These are phyloP conservation scores for Heterodera filipjevi DNA, from an alignment of 2,888 invertebrate species.

Conservation along the genomic window DNA sequence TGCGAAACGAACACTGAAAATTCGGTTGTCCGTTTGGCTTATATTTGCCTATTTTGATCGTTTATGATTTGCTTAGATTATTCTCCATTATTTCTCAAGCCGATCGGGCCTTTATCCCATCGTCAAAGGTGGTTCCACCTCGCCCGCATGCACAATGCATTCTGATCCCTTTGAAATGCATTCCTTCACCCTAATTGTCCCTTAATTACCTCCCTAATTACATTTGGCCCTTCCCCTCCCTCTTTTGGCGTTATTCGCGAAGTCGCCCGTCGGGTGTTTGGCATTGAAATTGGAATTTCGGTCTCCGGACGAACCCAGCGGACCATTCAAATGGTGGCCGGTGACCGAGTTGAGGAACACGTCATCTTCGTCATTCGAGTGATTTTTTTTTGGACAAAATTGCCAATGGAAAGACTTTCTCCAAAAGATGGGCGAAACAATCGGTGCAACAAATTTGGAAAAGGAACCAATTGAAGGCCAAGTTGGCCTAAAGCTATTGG, in stretches of 20 bases:
- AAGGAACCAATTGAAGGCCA: background rate
- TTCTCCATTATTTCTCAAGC: conserved; percentile 92
- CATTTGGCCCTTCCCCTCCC: no score
- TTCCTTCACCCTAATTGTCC: background rate
- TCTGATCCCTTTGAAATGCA: no score
- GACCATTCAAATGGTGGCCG: conserved; percentile 77
- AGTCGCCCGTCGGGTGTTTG: conserved; percentile 88
- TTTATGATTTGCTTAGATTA: conserved; percentile 67
- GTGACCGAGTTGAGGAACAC: conserved; percentile 51
- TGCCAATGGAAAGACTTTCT: background rate
- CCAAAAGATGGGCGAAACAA: conserved; percentile 10
- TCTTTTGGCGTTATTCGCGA: conserved; percentile 87
- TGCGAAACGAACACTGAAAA: conserved; percentile 86
- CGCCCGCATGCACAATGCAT: no score
- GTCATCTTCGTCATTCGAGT: conserved; percentile 48
- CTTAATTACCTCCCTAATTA: background rate
- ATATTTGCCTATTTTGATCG: conserved; percentile 70
- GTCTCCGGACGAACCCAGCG: conserved; percentile 81
- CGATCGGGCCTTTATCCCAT: conserved; percentile 89
- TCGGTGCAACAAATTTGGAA: conserved; percentile 4
- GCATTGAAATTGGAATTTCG: conserved; percentile 86
- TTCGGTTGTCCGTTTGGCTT: conserved; percentile 70
- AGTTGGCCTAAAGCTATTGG: background rate
- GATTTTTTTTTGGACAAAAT: background rate
- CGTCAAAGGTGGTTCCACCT: conserved; percentile 74